phyloP scores from a whole-genome alignment of 2,113 vertebrate species.

The Clarias batrachus region DNA sequence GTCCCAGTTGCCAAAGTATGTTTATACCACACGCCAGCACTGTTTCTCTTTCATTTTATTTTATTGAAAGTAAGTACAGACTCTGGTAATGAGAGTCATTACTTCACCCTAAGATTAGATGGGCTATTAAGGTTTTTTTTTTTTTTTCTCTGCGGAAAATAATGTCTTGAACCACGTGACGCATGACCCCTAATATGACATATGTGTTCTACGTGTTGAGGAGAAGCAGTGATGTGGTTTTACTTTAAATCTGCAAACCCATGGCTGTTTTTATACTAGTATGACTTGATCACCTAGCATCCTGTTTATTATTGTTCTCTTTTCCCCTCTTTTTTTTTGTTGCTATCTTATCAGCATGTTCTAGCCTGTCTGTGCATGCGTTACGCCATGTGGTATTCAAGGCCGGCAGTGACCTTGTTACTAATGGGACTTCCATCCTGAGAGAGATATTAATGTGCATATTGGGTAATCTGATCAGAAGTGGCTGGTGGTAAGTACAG shows the following conservation, averaged over 20 bases:
- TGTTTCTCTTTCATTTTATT: neutral
- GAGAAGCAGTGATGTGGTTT: neutral
- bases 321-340: neutral
- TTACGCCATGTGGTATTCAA: neutral
- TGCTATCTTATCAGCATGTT: neutral
- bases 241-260: conserved; percentile 44
- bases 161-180: neutral
- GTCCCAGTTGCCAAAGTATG: neutral
- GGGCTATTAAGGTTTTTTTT: neutral
- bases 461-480: neutral
- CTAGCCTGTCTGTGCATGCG: neutral
- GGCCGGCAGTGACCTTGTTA: conserved; percentile 43
- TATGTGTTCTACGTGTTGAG: neutral
- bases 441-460: conserved; percentile 20
- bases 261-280: conserved; percentile 52
- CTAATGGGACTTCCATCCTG: conserved; percentile 6
- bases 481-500: neutral
- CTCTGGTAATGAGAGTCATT: neutral
- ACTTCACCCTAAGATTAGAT: neutral
- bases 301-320: conserved; percentile 44
- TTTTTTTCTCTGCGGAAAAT: neutral
- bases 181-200: neutral
- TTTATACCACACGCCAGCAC: conserved; percentile 9
- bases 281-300: conserved; percentile 24
- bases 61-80: neutral